Evolutionary conservation across 2,797 vertebrate genomes (phyloP).

Genomic region (Perodicticus potto): DNA sequence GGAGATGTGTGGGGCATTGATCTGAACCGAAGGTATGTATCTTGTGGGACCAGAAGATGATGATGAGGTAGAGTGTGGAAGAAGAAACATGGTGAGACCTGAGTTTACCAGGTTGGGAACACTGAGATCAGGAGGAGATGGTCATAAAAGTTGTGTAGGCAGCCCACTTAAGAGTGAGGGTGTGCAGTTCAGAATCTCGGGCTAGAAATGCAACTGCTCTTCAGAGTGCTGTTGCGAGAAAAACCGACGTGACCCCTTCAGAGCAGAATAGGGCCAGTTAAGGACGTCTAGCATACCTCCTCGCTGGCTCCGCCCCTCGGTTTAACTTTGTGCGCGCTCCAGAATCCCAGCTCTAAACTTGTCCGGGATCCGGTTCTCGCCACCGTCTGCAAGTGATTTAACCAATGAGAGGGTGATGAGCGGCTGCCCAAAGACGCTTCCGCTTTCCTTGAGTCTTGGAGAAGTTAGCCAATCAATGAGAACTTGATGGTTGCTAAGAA

Average conservation of each 20-base stretch:
- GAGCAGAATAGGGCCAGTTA: neutral
- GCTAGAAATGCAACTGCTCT: neutral
- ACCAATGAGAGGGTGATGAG: neutral
- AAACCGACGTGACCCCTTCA: neutral
- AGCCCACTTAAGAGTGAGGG: neutral
- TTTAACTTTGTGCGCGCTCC: fast-evolving
- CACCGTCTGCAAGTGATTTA: slow-evolving; percentile 21
- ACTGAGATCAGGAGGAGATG: neutral
- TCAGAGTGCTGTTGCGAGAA: neutral
- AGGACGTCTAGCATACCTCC: neutral
- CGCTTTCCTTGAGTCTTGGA: neutral
- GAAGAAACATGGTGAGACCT: neutral
- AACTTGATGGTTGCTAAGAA: slow-evolving; percentile 56
- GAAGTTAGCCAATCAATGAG: slow-evolving; percentile 59
- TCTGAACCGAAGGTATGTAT: neutral
- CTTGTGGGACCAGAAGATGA: neutral
- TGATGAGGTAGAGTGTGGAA: neutral
- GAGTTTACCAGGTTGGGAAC: neutral
- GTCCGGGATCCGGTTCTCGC: neutral
- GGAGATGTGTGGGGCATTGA: neutral
- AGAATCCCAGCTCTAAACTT: fast-evolving
- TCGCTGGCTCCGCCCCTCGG: neutral
- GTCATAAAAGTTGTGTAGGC: neutral
- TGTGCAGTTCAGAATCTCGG: neutral
- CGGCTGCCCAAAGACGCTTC: neutral